A percentile compares a stretch with the other conserved stretches of the same genome.
These are phyloP conservation scores for Penelope pileata DNA, from an alignment of 2,113 vertebrate genomes.

Conservation along the genomic window DNA sequence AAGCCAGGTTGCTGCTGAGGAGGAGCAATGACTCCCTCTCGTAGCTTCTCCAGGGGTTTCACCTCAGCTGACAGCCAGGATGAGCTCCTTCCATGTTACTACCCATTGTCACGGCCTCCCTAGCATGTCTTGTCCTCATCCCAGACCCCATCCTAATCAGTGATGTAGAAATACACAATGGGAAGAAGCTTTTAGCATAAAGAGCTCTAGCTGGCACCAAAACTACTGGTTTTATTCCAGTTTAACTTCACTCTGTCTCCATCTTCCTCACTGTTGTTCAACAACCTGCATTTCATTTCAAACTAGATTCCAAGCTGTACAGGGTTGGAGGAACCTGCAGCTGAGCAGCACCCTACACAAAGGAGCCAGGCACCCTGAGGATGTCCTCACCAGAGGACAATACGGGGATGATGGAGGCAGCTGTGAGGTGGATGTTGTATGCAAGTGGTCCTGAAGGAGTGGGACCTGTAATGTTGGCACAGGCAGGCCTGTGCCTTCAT, in stretches of 20 bases:
- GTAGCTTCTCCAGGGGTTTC: not conserved
- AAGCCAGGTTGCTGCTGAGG: not conserved
- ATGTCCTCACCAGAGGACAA: not conserved
- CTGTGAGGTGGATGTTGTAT: not conserved
- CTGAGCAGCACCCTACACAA: not conserved
- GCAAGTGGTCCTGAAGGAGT: not conserved
- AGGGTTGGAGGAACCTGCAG: not conserved
- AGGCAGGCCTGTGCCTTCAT: not conserved
- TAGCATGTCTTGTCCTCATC: not conserved
- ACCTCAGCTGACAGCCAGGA: not conserved
- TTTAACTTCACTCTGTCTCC: not conserved
- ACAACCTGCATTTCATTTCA: not conserved
- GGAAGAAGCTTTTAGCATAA: not conserved
- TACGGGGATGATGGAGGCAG: not conserved
- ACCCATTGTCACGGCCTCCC: not conserved
- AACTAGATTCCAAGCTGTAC: not conserved
- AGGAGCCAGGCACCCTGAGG: not conserved
- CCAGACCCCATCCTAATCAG: fast-evolving
- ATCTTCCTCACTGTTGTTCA: fast-evolving
- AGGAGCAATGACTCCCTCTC: not conserved
- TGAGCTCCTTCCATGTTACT: not conserved
- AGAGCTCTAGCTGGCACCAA: not conserved
- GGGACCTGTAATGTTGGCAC: not conserved
- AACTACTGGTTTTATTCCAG: not conserved
- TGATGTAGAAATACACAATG: not conserved